phyloP scores from a whole-genome alignment of 2,113 vertebrate species.

The Anolis carolinensis region DNA sequence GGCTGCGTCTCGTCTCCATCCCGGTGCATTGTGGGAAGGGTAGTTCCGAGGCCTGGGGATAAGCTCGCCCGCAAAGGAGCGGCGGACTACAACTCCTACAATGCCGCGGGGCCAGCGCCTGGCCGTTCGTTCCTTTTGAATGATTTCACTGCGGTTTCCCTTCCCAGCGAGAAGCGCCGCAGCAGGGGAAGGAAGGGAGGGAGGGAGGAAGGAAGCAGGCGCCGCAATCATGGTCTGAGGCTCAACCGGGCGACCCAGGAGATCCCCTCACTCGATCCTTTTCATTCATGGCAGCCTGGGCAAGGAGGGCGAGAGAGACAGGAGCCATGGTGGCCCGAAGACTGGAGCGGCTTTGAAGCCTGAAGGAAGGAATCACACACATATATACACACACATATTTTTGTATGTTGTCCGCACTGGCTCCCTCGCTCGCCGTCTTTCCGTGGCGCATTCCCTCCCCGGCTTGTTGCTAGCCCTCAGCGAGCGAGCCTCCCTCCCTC shows the following conservation, averaged over 20 bases:
- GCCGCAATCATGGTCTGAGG: conserved; percentile 27
- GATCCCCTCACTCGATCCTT: not conserved
- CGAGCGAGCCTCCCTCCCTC: no score
- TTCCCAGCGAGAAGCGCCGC: conserved; percentile 20
- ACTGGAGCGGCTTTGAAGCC: conserved; percentile 3
- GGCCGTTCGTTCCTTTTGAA: conserved; percentile 70
- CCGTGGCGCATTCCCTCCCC: conserved; percentile 7
- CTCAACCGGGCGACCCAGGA: not conserved
- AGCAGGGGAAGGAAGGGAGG: not conserved
- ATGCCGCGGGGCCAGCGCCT: not conserved
- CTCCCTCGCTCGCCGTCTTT: not conserved
- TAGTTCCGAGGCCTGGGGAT: not conserved
- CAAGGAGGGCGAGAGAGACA: not conserved
- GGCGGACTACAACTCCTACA: conserved; percentile 75
- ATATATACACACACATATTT: not conserved
- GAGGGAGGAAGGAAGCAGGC: not conserved
- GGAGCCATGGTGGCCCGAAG: conserved; percentile 34
- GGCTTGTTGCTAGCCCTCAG: no score
- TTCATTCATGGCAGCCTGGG: conserved; percentile 30
- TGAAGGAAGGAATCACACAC: not conserved
- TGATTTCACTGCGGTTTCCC: conserved; percentile 74
- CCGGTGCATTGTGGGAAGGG: conserved; percentile 22
- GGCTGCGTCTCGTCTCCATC: not conserved
- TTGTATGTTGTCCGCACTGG: no score
- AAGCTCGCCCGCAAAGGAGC: not conserved